phyloP scores from a whole-genome alignment of 2,888 invertebrate genomes.

The Melipona bicolor region DNA sequence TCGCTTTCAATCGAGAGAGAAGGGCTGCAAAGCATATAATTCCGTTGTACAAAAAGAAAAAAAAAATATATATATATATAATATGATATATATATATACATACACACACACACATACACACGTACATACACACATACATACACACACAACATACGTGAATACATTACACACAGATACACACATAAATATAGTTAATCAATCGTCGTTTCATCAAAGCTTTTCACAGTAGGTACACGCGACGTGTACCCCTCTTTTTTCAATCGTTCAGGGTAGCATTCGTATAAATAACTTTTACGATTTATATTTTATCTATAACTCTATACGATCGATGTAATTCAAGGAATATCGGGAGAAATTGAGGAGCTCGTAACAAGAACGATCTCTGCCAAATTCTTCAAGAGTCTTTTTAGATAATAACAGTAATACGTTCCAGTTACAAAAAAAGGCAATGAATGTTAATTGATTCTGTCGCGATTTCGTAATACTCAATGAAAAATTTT shows the following conservation, averaged over 20 bases:
- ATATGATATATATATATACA: slow-evolving; percentile 10
- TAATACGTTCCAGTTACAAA: neutral
- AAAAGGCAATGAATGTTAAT: too few species aligned
- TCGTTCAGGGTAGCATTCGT: slow-evolving; percentile 45
- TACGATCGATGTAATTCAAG: slow-evolving; percentile 13
- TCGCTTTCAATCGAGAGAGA: slow-evolving; percentile 42
- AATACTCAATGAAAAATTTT: neutral
- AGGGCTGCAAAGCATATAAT: slow-evolving; percentile 42
- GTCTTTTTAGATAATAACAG: neutral
- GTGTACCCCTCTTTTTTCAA: slow-evolving; percentile 29
- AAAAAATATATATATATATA: neutral
- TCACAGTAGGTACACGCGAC: slow-evolving; percentile 12
- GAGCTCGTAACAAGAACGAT: neutral
- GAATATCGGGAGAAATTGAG: neutral
- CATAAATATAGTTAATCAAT: slow-evolving; percentile 62
- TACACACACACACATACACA: neutral
- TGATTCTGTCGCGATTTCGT: neutral
- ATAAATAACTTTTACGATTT: slow-evolving; percentile 36
- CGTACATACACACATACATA: neutral
- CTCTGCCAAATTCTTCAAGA: too few species aligned
- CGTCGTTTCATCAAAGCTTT: slow-evolving; percentile 58
- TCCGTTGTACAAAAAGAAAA: slow-evolving; percentile 57
- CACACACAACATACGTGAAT: neutral
- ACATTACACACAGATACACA: slow-evolving; percentile 3
- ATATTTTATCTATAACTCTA: neutral